Percentiles rank a stretch among this genome's conserved stretches.
phyloP scores from a whole-genome alignment of 2,113 vertebrate genomes.

The Uropsilus gracilis region DNA sequence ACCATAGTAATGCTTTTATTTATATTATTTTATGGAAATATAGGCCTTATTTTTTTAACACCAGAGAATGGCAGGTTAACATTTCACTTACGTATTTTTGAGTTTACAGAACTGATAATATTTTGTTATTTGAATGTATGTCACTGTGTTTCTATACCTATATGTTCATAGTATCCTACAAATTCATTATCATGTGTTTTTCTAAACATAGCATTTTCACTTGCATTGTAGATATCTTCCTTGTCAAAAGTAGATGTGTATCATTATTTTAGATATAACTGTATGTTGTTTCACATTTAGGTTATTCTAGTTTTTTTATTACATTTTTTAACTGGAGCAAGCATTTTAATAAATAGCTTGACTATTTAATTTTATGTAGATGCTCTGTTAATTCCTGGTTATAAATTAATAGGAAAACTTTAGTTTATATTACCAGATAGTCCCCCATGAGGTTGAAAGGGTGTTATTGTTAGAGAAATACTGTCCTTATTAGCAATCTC shows the following conservation, averaged over 20 bases:
- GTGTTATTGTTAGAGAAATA: neutral
- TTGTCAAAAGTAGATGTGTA: slow-evolving; percentile 25
- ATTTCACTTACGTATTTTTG: neutral
- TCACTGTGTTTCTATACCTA: neutral
- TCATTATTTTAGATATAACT: slow-evolving; percentile 38
- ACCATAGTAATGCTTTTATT: neutral
- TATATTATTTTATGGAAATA: slow-evolving; percentile 18
- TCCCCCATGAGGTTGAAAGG: neutral
- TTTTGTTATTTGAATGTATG: neutral
- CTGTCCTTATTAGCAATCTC: neutral
- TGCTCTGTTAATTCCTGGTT: neutral
- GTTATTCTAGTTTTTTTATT: neutral
- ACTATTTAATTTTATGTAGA: neutral
- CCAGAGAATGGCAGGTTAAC: neutral
- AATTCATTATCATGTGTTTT: neutral
- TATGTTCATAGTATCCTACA: neutral
- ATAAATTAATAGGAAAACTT: neutral
- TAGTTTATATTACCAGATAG: neutral
- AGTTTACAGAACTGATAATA: neutral
- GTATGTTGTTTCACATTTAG: neutral
- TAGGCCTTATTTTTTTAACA: neutral
- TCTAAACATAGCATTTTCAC: slow-evolving; percentile 13
- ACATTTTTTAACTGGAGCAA: neutral
- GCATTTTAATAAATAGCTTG: neutral
- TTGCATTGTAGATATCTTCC: neutral